Base-by-base conservation (phyloP, 2,113 vertebrate species). In the Lycaon pictus region DNA sequence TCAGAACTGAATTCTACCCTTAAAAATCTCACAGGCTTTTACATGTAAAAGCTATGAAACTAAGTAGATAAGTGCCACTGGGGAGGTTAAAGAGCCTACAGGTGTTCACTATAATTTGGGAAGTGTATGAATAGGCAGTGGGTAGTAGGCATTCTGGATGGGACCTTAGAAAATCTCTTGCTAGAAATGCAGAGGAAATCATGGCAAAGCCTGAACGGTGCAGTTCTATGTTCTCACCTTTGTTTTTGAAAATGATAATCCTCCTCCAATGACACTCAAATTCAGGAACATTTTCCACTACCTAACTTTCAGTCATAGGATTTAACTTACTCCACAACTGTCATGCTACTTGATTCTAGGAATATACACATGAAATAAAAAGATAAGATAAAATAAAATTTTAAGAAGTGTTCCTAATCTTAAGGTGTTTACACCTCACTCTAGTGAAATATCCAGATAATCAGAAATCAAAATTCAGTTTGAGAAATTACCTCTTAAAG, bases 371-470 rank as follows among this genome's bases (percentile, higher is more conserved):
- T 67, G 35, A 83, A 85, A 76, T 95, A 62, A 60, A 82, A 90
- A 20, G 20, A 53, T 43, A 53, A 71, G 3, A 51, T 56, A 88
- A 81, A 63, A 71, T n/a, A 71, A 62, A 37, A 17, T 79, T 53
- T 85, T 81, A 25, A 65, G 85, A 92, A 74, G 4, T 53, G 9
- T 74, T 65, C 63, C 48, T 80, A n/a, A 62, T 55, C 13, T 76
- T 67, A 67, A 69, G 7, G 71, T 77, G 3, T 19, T 95, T 91
- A 81, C 6, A 51, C 11, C 77, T 80, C 2, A 32, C 11, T 65
- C 89, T 83, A 80, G 43, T 84, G 74, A 95, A 96, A 76, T 0
- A 79, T 0, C 23, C 56, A 93, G 90, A 86, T 63, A 93, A n/a
- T 48, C 74, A 92, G 29, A 89, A 94, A 51, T 43, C 35, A 81